Evolutionary conservation across 2,113 vertebrate species (phyloP).

Genomic region (Oreochromis tanganicae): DNA sequence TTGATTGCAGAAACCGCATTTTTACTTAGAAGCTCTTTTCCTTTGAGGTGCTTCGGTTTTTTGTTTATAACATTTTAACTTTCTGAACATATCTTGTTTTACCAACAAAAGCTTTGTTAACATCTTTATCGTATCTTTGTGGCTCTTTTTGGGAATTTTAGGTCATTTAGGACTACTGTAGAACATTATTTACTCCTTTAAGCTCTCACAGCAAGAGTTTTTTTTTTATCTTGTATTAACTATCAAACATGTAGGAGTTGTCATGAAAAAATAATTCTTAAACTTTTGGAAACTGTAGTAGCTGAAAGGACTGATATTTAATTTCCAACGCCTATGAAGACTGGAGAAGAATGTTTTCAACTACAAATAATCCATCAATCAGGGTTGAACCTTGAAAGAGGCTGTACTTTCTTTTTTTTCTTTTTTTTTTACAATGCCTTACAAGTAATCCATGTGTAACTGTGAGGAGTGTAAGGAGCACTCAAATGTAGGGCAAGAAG

Average conservation of each 20-base stretch:
- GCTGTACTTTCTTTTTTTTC: not conserved
- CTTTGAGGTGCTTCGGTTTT: too few species aligned
- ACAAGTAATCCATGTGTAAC: not conserved
- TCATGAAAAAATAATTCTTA: not conserved
- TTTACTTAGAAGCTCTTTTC: not conserved
- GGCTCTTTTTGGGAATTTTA: accelerated
- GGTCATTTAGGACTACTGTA: not conserved
- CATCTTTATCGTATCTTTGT: not conserved
- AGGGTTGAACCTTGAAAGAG: not conserved
- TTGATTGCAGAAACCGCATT: not conserved
- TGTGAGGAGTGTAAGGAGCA: not conserved
- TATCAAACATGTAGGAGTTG: not conserved
- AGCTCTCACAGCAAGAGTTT: not conserved
- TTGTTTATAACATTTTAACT: not conserved
- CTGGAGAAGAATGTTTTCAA: accelerated
- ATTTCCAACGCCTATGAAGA: not conserved
- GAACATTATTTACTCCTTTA: not conserved
- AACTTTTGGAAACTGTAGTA: accelerated
- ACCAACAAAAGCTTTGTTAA: not conserved
- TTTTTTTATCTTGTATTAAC: not conserved
- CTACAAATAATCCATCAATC: not conserved
- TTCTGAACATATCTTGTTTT: not conserved
- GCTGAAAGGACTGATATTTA: not conserved
- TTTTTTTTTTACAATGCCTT: not conserved
- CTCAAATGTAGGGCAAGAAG: not conserved